These are phyloP conservation scores for Calosoma granatense DNA, from an alignment of 1,140 invertebrate species.

Conservation along the genomic window DNA sequence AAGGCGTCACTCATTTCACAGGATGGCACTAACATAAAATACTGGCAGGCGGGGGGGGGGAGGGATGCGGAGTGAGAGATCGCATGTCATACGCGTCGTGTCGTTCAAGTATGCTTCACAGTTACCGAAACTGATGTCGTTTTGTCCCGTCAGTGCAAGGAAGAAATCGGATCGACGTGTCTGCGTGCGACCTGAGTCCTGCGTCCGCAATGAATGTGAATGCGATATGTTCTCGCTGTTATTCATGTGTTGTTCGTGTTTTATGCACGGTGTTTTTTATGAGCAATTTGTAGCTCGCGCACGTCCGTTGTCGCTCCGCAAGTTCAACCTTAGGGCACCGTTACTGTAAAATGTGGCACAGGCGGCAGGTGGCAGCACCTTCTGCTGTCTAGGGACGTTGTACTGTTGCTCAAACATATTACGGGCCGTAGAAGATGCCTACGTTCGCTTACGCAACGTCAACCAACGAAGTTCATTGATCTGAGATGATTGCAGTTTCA, in stretches of 20 bases:
- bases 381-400: too few relatives aligned
- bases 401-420: too few relatives aligned
- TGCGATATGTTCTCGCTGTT: conserved; percentile 23
- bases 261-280: conserved; percentile 25
- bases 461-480: not conserved
- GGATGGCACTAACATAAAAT: too few relatives aligned
- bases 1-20: too few relatives aligned
- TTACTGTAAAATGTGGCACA: conserved; percentile 19
- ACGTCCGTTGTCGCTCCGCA: conserved; percentile 31
- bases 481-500: not conserved
- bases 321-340: conserved; percentile 25
- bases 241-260: conserved; percentile 38
- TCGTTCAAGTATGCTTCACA: too few relatives aligned
- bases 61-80: too few relatives aligned
- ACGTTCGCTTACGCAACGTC: too few relatives aligned
- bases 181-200: not conserved
- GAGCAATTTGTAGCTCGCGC: conserved; percentile 32
- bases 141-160: not conserved
- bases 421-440: too few relatives aligned
- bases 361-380: conserved; percentile 25
- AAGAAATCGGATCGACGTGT: conserved; percentile 6
- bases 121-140: too few relatives aligned
- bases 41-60: too few relatives aligned
- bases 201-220: conserved; percentile 1
- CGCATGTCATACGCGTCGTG: too few relatives aligned